Base-by-base conservation (phyloP, 2,888 invertebrate species). In the Drymonia ruficornis region DNA sequence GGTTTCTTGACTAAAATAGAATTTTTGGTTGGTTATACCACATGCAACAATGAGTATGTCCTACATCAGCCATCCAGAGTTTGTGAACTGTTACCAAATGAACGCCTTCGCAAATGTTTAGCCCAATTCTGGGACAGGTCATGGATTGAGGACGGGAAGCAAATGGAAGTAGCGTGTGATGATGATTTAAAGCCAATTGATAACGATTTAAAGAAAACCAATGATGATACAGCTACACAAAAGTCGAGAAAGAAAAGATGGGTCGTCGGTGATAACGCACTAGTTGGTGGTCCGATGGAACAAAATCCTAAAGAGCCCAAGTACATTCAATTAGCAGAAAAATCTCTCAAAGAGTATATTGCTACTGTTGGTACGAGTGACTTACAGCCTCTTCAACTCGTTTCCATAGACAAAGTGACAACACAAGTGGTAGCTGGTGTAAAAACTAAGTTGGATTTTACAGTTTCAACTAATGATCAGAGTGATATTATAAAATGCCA, bases 1-100 rank as follows among this genome's bases (percentile, higher is more conserved):
- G 95, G 95, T 16, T 68, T 82, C 29, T 71, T 93, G 50, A 94
- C 94, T 29, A 93, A 91, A 72, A 93, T 96, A 45, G 91, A 93
- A 63, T 94, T 94, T 49, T 87, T 93, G 64, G 82, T 96, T 11
- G 94, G 94, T 13, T 88, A 91, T 43, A 94, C 94, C 2, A 86
- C 88, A 53, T 95, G 95, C 65, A 72, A 80, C 9, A 93, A 90
- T 66, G 78, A 80, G 63, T 72, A 70, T 34, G 67, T 72, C 36
- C 38, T 53, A 19, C 68, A 67, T 42, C 70, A 78, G 55, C 46
- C 55, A 16, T 55, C 72, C 15, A 71, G 70, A 23, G 65, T 61
- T 50, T 89, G 91, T 62, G 69, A 81, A 56, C 59, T 89, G 29
- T 60, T 86, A 51, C 65, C 76, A 53, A 74, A 75, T 46, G 80